Evolutionary conservation across 1,140 invertebrate genomes (phyloP), one percentile per base, ranked within the genome.

Genomic region (Ylistrum balloti): DNA sequence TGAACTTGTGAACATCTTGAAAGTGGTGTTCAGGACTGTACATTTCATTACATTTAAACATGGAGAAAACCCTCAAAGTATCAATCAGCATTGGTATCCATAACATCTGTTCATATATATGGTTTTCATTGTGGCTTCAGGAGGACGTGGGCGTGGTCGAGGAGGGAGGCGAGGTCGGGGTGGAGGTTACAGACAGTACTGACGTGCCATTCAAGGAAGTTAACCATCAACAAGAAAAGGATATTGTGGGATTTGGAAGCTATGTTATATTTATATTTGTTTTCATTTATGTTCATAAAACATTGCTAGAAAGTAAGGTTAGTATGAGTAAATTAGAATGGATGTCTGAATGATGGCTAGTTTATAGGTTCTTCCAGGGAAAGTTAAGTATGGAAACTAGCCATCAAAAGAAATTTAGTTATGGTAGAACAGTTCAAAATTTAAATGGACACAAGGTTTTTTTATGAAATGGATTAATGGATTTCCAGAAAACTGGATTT

Each of bases 181-280:
- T 13, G 35, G 35, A 74, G 56, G 56, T 22, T 74, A 74, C 56
- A n/a, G 56, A 28, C 56, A 74, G 56, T 74, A 74, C 56, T 74
- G 56, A 74, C 5, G 13, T 7, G 5, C 5, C n/a, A 5, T 28
- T 17, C 5, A 74, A 28, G 56, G 56, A n/a, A 74, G 56, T 3
- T 28, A 74, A 74, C 22, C 56, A 74, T 74, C 56, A 74, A 74
- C 56, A n/a, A 74, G 56, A 74, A 45, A 45, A 45, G 41, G 41
- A 45, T 28, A 74, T 74, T 74, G 56, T 74, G 56, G 56, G 56
- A 74, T 74, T 74, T 74, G 56, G 56, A 74, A 74, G 5, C 56
- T 74, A 13, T 48, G 56, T 74, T 2, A 74, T 74, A 74, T 74
- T 74, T 74, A 74, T n/a, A n/a, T 7, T 5, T 11, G 17, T 28